Conservation (phyloP, 2,888 invertebrate species). For the Drosophila austrosaltans region DNA sequence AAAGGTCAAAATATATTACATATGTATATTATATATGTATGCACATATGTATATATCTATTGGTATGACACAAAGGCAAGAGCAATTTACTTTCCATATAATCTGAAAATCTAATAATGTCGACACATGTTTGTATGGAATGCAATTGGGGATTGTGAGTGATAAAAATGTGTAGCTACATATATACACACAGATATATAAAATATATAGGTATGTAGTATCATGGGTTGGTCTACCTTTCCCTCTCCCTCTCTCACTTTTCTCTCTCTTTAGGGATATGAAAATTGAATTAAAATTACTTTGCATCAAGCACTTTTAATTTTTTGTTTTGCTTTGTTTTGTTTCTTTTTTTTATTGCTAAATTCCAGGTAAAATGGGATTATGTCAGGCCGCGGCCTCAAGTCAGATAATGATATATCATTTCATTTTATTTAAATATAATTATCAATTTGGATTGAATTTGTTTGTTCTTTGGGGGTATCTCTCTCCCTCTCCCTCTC, state of each 20-base stretch:
- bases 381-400: background rate
- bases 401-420: slow-evolving; percentile 39
- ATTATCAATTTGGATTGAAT: slow-evolving; percentile 66
- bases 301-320: background rate
- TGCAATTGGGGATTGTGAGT: slow-evolving; percentile 18
- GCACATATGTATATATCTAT: slow-evolving; percentile 12
- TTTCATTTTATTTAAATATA: slow-evolving; percentile 59
- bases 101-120: slow-evolving; percentile 8
- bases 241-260: background rate
- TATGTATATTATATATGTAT: background rate
- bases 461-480: slow-evolving; percentile 27
- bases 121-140: slow-evolving; percentile 28
- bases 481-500: too few relatives aligned
- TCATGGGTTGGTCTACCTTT: too few relatives aligned
- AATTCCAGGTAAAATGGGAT: slow-evolving; percentile 13
- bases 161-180: background rate
- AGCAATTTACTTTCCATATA: slow-evolving; percentile 30
- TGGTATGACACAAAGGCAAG: background rate
- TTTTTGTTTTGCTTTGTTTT: background rate
- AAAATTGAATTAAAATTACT: slow-evolving; percentile 10
- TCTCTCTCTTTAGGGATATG: background rate
- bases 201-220: too few relatives aligned
- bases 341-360: too few relatives aligned
- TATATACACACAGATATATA: background rate
- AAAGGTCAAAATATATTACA: slow-evolving; percentile 39